Percentiles rank a stretch among this genome's conserved stretches.
phyloP scores from a whole-genome alignment of 2,113 vertebrate species.

The Cisticola juncidis region DNA sequence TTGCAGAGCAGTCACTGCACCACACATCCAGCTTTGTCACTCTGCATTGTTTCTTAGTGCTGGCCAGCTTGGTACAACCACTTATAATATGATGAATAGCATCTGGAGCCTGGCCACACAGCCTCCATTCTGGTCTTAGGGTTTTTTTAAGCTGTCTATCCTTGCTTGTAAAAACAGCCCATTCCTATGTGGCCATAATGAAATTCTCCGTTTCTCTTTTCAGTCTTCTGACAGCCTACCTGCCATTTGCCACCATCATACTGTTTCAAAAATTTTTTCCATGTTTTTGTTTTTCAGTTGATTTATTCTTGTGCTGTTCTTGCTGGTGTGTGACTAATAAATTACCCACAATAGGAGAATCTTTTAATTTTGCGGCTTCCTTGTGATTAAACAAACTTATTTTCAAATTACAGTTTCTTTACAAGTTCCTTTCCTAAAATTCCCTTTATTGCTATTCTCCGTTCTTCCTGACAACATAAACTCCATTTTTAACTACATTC shows the following conservation, averaged over 20 bases:
- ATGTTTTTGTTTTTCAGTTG: background rate
- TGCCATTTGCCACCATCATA: background rate
- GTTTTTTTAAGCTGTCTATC: background rate
- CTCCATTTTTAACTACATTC: background rate
- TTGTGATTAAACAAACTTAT: background rate
- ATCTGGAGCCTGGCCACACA: slow-evolving; percentile 12
- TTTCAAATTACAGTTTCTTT: background rate
- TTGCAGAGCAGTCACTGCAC: background rate
- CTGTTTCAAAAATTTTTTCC: background rate
- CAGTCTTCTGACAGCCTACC: background rate
- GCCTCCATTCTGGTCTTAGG: background rate
- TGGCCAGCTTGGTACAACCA: background rate
- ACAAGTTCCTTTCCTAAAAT: background rate
- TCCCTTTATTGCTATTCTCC: background rate
- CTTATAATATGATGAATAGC: slow-evolving; percentile 24
- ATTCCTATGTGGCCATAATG: background rate
- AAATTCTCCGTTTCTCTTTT: slow-evolving; percentile 10
- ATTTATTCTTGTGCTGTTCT: background rate
- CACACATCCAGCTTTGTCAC: background rate
- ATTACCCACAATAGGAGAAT: background rate
- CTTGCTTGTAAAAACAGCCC: background rate
- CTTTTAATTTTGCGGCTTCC: background rate
- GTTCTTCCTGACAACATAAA: background rate
- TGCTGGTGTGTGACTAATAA: background rate
- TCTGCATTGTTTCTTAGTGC: background rate